These are phyloP conservation scores for Clavelina lepadiformis DNA, from an alignment of 23 tunicate genomes.

Conservation along the genomic window DNA sequence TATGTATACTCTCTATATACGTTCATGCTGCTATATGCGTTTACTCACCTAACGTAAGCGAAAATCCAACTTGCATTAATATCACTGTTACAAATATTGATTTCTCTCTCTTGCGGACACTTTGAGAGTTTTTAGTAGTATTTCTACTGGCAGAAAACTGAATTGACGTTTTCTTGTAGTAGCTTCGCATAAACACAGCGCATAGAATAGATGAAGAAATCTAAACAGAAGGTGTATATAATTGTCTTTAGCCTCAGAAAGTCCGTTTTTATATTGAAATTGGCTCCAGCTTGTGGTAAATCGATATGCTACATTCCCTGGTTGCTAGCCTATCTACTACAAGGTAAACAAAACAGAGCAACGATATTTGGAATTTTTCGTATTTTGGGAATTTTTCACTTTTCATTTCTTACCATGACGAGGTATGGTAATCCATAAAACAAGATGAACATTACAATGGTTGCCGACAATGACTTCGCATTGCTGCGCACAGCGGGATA, in stretches of 20 bases:
- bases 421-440: slow-evolving; percentile 9
- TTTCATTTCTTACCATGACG: slow-evolving; percentile 21
- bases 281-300: too few relatives aligned
- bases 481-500: slow-evolving; percentile 1
- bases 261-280: too few relatives aligned
- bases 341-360: too few relatives aligned
- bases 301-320: too few relatives aligned
- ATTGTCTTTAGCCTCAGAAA: too few relatives aligned
- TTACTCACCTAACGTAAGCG: slow-evolving; percentile 8
- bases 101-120: background rate
- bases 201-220: background rate
- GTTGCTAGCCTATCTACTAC: too few relatives aligned
- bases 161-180: slow-evolving; percentile 17
- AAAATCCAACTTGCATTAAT: slow-evolving; percentile 18
- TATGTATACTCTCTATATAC: too few relatives aligned
- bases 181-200: background rate
- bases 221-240: too few relatives aligned
- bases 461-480: background rate
- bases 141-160: background rate
- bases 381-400: too few relatives aligned
- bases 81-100: slow-evolving; percentile 4
- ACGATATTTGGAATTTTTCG: too few relatives aligned
- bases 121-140: background rate
- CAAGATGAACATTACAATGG: background rate
- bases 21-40: too few relatives aligned